Base-by-base conservation (phyloP, 2,113 vertebrate genomes). In the Nettapus auritus region DNA sequence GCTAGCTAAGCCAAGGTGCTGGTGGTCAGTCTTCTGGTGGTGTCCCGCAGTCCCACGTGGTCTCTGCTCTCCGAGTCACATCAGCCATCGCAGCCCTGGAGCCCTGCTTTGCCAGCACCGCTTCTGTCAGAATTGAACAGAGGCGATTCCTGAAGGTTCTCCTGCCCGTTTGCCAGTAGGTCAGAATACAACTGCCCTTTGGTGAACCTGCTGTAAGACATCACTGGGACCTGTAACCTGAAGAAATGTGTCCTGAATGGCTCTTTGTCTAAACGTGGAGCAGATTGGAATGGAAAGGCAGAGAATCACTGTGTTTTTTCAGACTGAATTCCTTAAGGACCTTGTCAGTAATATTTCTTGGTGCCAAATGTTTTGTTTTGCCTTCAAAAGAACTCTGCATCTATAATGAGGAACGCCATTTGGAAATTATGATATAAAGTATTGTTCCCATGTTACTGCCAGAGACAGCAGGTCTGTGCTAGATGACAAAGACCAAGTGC, bases 391-490 rank as follows among this genome's bases (percentile, higher is more conserved):
- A 60, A 33, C 57, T 93, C 74, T 82, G 60, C 56, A 63, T 90
- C 76, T 83, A 60, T 83, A 86, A 86, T 67, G 52, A 88, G 73
- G 50, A 75, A 56, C 62, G 48, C 42, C 71, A 0, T 79, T 94
- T 82, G 63, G 60, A 94, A 95, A 93, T 94, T 68, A 84, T 79
- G 73, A 87, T 89, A 66, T 82, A 76, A 94, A 84, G 53, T 76
- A 38, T 75, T 92, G 77, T 92, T 93, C 69, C 66, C 66, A 44
- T 7, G 3, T 84, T 87, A 53, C 42, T 92, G 89, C 86, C 74
- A 90, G 69, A 40, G 83, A 60, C 89, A 92, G 93, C 89, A 90
- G 69, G 81, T 93, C 80, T 78, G 62, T 76, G 57, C 77, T 82
- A 28, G 56, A 92, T 90, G 55, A 78, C 92, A 93, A 84, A 93